A percentile compares a stretch with the other conserved stretches of the same genome.
Evolutionary conservation across 2,797 vertebrate species (phyloP).

Genomic region (Microtus agrestis): DNA sequence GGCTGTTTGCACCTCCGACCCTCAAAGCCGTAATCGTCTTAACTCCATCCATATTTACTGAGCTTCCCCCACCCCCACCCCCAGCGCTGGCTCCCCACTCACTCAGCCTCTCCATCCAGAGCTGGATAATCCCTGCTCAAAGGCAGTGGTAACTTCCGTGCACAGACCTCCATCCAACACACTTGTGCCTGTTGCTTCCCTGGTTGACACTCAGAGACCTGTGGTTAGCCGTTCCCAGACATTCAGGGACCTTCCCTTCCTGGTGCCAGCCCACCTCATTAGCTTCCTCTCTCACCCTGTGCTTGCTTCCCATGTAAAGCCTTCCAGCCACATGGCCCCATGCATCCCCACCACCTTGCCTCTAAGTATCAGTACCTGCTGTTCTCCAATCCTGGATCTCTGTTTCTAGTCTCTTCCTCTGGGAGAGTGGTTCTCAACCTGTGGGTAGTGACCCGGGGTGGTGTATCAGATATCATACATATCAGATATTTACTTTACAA

Average conservation of each 20-base stretch:
- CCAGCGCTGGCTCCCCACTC: not conserved
- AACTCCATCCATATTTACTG: conserved; percentile 52
- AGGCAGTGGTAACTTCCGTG: not conserved
- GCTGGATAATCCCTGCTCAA: conserved; percentile 10
- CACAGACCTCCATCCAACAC: not conserved
- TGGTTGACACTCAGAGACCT: not conserved
- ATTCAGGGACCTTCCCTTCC: fast-evolving
- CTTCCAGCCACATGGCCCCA: fast-evolving
- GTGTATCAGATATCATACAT: no score
- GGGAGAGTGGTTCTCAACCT: no score
- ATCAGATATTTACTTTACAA: no score
- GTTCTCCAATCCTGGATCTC: no score
- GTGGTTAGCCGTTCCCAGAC: not conserved
- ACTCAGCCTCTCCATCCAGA: conserved; percentile 22
- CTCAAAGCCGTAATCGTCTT: conserved; percentile 8
- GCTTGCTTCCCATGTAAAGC: not conserved
- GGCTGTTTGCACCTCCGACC: conserved; percentile 37
- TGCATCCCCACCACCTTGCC: not conserved
- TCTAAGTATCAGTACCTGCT: no score
- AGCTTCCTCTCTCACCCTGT: not conserved
- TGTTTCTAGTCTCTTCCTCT: no score
- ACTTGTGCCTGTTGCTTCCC: not conserved
- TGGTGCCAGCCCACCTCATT: not conserved
- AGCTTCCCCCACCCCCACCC: not conserved
- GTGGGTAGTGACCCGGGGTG: no score